A percentile compares a stretch with the other conserved stretches of the same genome.
phyloP scores from a whole-genome alignment of 2,888 invertebrate species.

The Himalopsyche anomala region DNA sequence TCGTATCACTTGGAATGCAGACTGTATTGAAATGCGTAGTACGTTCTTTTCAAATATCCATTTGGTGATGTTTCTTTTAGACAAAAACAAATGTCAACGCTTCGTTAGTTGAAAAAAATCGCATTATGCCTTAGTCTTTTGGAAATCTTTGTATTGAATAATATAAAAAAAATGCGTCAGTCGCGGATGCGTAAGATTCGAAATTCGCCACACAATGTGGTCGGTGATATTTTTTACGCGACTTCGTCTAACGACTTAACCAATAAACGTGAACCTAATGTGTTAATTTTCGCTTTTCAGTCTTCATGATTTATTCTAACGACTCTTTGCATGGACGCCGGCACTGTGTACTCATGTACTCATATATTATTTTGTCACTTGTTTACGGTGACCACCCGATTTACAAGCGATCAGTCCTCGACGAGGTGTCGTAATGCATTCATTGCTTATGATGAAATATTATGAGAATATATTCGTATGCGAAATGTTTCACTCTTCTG shows the following conservation, averaged over 20 bases:
- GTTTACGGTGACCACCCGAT: constrained; percentile 27
- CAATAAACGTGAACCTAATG: constrained; percentile 56
- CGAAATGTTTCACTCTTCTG: too few species aligned
- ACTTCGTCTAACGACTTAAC: constrained; percentile 49
- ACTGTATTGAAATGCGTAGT: neutral
- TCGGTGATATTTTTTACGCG: constrained; percentile 39
- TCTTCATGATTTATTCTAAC: constrained; percentile 57
- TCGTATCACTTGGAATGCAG: neutral
- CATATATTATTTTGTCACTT: constrained; percentile 10
- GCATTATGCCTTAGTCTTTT: neutral
- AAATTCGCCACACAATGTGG: constrained; percentile 34
- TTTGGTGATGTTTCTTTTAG: neutral
- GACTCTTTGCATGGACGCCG: constrained; percentile 46
- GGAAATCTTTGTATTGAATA: constrained; percentile 35
- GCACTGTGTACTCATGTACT: constrained; percentile 17
- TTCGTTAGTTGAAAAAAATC: constrained; percentile 10
- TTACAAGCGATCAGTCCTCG: neutral
- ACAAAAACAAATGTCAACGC: constrained; percentile 10
- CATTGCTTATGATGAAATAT: too few species aligned
- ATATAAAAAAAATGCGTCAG: constrained; percentile 24
- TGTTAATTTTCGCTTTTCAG: constrained; percentile 57
- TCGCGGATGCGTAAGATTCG: constrained; percentile 9
- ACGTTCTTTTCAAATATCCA: neutral
- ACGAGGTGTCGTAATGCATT: too few species aligned
- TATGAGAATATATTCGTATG: too few species aligned